Base-by-base conservation (phyloP, 2,888 invertebrate species). In the Cheilosia soror region DNA sequence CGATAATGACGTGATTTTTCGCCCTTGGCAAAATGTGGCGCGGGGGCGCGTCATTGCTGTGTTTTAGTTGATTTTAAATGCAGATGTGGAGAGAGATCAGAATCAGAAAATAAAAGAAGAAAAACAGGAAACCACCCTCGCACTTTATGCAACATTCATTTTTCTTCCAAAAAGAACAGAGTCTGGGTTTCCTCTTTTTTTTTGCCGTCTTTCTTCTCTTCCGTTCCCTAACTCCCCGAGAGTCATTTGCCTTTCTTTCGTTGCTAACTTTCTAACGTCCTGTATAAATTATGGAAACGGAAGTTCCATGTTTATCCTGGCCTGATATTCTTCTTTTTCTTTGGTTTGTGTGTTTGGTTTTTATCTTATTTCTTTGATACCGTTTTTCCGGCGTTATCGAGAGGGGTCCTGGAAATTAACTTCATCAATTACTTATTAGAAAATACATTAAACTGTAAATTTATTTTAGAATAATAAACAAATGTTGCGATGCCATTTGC, bases 351-450 rank as follows among this genome's bases (percentile, higher is more conserved):
- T 65, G 40, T 62, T 66, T 44, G 66, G 53, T 72, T 73, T 31
- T 76, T 76, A 71, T 75, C 69, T 65, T 65, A 33, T 66, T 80
- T 72, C 72, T 76, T 81, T 81, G 72, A 72, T 77, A 77, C 44
- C 62, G 75, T 68, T 77, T 72, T 77, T 81, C 76, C 72, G 71
- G 85, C 33, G 55, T 62, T 81, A 77, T 81, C 66, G 80, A 76
- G 80, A 71, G 80, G 80, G 76, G 84, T 80, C 66, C 55, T 77
- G 76, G 81, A 82, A 81, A 78, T 86, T 86, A 86, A 86, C 86
- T 77, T 86, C 86, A 82, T 82, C 86, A 86, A 86, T 86, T 86
- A 86, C 86, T 86, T 82, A 86, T 86, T 86, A 78, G 86, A 82
- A 86, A 78, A 82, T 69, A 82, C 77, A 78, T 82, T 86, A 82